phyloP scores from a whole-genome alignment of 2,113 vertebrate genomes.

The Psittacus erithacus region DNA sequence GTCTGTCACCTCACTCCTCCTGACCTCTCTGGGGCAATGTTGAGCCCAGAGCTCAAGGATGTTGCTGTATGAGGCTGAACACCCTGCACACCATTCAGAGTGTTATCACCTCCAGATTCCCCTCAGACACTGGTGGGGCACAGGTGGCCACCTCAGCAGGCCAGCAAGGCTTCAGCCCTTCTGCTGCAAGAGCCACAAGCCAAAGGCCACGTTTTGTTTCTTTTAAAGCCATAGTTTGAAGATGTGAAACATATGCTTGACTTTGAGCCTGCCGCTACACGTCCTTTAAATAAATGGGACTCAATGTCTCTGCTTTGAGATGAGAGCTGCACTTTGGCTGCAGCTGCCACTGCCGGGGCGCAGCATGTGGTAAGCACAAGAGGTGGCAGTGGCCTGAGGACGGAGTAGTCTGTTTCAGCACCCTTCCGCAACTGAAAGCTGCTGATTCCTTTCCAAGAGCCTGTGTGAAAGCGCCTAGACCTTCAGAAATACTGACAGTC shows the following conservation, averaged over 20 bases:
- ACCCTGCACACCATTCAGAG: rapidly evolving
- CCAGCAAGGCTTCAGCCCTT: rapidly evolving
- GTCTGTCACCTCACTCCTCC: rapidly evolving
- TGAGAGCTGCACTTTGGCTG: rapidly evolving
- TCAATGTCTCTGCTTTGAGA: background rate
- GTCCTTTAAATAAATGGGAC: rapidly evolving
- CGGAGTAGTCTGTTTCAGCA: rapidly evolving
- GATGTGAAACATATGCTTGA: background rate
- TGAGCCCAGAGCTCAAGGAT: rapidly evolving
- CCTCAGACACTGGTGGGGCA: rapidly evolving
- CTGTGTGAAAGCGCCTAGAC: rapidly evolving
- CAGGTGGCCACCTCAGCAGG: background rate
- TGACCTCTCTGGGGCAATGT: background rate
- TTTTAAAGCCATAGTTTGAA: background rate
- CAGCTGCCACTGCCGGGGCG: rapidly evolving
- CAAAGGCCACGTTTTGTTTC: background rate
- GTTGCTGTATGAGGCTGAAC: rapidly evolving
- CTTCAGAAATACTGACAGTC: background rate
- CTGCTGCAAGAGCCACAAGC: background rate
- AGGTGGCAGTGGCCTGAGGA: rapidly evolving
- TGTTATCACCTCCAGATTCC: rapidly evolving
- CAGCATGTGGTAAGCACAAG: rapidly evolving
- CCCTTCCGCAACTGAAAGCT: rapidly evolving
- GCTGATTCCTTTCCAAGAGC: rapidly evolving
- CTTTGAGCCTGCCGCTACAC: rapidly evolving